A percentile compares a stretch with the other conserved stretches of the same genome.
Conservation (phyloP, 2,113 vertebrate species). For the Pitta sordida region DNA sequence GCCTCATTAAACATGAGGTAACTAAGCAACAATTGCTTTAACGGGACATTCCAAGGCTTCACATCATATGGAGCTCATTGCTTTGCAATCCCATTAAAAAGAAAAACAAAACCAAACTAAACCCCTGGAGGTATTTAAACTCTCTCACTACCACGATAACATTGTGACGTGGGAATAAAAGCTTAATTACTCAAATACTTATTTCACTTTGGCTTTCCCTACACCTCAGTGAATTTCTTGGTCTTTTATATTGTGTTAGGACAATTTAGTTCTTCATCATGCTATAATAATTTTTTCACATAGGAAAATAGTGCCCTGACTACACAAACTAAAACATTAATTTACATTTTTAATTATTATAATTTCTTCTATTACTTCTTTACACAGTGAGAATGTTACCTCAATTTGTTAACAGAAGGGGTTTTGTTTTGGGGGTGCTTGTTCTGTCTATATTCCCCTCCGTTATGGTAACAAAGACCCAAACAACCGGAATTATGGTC, state of each 20-base stretch:
- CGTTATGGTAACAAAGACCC: neutral
- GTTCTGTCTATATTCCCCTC: neutral
- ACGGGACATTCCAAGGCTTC: neutral
- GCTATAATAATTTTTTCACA: neutral
- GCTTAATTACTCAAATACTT: neutral
- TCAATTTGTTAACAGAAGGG: neutral
- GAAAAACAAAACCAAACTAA: neutral
- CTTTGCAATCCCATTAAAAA: neutral
- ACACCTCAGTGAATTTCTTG: neutral
- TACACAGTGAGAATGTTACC: neutral
- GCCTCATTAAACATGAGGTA: neutral
- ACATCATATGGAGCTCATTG: neutral
- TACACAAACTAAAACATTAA: neutral
- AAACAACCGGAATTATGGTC: neutral
- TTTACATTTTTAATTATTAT: neutral
- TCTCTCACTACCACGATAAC: neutral
- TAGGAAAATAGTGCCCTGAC: neutral
- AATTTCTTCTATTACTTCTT: neutral
- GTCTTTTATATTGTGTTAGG: neutral
- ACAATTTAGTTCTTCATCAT: neutral
- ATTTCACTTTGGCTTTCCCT: neutral
- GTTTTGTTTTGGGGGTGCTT: neutral
- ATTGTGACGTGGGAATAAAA: neutral
- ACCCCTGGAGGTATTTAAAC: neutral
- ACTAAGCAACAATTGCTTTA: neutral